Evolutionary conservation across 2,797 vertebrate genomes (phyloP).

Genomic region (Myripristis murdjan): DNA sequence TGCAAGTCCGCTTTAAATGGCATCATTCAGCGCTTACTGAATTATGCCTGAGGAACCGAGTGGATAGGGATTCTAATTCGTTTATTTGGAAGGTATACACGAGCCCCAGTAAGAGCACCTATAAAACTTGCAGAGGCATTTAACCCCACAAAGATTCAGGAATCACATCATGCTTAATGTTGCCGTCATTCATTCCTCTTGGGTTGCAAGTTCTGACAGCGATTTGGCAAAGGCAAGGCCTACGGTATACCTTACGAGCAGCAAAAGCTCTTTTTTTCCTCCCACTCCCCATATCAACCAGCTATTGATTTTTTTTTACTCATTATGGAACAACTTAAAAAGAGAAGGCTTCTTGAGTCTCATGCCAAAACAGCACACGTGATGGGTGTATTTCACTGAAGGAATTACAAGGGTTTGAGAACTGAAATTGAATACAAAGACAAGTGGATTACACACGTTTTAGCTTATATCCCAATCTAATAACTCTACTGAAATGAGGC

Average conservation of each 20-base stretch:
- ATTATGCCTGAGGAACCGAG: conserved; percentile 64
- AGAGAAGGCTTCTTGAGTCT: conserved; percentile 63
- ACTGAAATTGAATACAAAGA: conserved; percentile 29
- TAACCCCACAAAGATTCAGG: conserved; percentile 59
- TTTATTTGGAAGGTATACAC: conserved; percentile 72
- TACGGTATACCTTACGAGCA: conserved; percentile 60
- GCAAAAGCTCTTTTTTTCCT: conserved; percentile 71
- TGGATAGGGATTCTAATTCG: conserved; percentile 60
- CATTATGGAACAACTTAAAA: conserved; percentile 74
- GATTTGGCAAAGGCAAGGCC: conserved; percentile 70
- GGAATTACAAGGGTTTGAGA: conserved; percentile 42
- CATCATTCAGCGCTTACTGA: conserved; percentile 78
- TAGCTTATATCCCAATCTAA: conserved; percentile 31
- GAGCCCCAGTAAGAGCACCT: conserved; percentile 63
- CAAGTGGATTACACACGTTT: conserved; percentile 20
- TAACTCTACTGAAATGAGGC: conserved; percentile 5
- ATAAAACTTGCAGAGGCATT: conserved; percentile 78
- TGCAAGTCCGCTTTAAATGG: conserved; percentile 77
- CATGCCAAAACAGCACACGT: conserved; percentile 69
- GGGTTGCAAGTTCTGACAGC: conserved; percentile 77
- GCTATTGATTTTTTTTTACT: conserved; percentile 81
- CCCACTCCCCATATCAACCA: conserved; percentile 71
- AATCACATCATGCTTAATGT: conserved; percentile 69
- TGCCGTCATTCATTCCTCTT: conserved; percentile 79
- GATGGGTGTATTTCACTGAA: conserved; percentile 48